Evolutionary conservation across 2,888 invertebrate genomes (phyloP), one percentile per base, ranked within the genome.

Genomic region (Sussaba pulchella): DNA sequence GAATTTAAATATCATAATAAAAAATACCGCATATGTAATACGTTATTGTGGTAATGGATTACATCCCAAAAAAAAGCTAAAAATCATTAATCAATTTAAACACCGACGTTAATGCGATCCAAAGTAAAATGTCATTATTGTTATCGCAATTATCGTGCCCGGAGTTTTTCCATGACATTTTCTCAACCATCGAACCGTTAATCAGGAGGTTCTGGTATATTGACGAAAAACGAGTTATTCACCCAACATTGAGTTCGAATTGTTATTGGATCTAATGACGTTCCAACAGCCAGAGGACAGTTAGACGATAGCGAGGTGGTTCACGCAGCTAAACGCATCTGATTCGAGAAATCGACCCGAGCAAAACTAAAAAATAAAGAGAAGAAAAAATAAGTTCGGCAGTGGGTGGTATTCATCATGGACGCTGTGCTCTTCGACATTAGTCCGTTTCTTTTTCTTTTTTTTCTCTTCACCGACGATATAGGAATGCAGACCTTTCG

Each of bases 361-460:
- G n/a, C n/a, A 52, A 47, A 64, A 12, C 9, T 36, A 24, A 66
- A 52, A 70, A 59, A 57, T 10, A 47, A 57, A 10, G 14, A 43
- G 24, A 54, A 39, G 61, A 47, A 31, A 31, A 5, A 31, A 31
- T 31, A 31, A 31, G 6, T 31, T 31, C 31, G 54, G 59, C 43
- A 54, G 72, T 74, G 67, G 5, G 54, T 45, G 61, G 41, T 78
- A 66, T 39, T 71, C 61, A 67, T 63, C 61, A 66, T 67, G 24
- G 57, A 26, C 41, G 31, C 41, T 70, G 57, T 41, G 63, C 54
- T 64, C 63, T 70, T 52, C 66, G 39, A 71, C 61, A 54, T 43
- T 47, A 52, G 21, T 43, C 57, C 43, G 36, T 36, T 57, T 61
- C 47, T 73, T 78, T 67, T 47, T 24, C 59, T 8, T n/a, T 52